phyloP scores from a whole-genome alignment of 1,140 invertebrate genomes.

The Charaxes varanes region DNA sequence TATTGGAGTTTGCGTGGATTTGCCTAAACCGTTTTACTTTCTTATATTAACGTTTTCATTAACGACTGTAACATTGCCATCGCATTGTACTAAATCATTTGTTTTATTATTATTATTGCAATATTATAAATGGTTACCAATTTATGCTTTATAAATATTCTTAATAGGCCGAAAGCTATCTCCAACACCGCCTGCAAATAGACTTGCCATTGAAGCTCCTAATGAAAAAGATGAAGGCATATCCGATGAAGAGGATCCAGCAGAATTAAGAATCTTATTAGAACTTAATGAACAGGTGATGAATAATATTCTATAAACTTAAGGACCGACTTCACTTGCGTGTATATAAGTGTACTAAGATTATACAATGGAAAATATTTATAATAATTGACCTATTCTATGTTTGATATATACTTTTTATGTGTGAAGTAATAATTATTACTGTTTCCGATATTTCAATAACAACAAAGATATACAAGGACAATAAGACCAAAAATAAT shows the following conservation, averaged over 20 bases:
- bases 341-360: too few relatives aligned
- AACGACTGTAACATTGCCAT: constrained; percentile 15
- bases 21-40: constrained; percentile 14
- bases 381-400: too few relatives aligned
- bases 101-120: constrained; percentile 1
- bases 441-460: too few relatives aligned
- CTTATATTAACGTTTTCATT: constrained; percentile 16
- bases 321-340: too few relatives aligned
- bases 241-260: constrained; percentile 84
- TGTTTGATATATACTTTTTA: too few relatives aligned
- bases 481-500: too few relatives aligned
- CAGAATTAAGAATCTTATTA: constrained; percentile 85
- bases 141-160: constrained; percentile 6
- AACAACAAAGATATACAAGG: too few relatives aligned
- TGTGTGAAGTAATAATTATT: too few relatives aligned
- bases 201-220: constrained; percentile 78
- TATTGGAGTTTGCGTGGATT: constrained; percentile 15
- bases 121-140: neutral
- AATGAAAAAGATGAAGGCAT: constrained; percentile 83
- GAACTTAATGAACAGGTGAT: constrained; percentile 88
- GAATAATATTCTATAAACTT: constrained; percentile 2
- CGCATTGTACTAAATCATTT: constrained; percentile 17
- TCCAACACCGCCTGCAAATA: constrained; percentile 77
- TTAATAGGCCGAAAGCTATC: constrained; percentile 77
- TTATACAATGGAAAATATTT: too few relatives aligned